Percentiles rank a stretch among this genome's conserved stretches.
These are phyloP conservation scores for Polydrusus tereticollis DNA, from an alignment of 2,888 invertebrate genomes.

Conservation along the genomic window DNA sequence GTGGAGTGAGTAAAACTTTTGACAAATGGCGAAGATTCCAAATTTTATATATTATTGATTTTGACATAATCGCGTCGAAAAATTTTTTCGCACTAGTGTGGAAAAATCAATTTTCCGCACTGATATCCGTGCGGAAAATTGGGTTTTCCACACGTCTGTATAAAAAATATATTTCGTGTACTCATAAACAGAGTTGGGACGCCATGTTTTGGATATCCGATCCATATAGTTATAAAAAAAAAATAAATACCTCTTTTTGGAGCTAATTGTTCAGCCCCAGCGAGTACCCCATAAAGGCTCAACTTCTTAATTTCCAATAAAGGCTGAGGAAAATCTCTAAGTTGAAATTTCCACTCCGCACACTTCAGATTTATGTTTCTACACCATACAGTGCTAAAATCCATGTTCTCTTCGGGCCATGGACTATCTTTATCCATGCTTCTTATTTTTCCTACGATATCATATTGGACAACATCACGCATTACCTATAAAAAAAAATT, in stretches of 20 bases:
- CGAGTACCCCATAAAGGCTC: constrained; percentile 89
- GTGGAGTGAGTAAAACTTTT: no score
- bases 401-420: constrained; percentile 87
- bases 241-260: constrained; percentile 67
- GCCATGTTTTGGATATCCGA: no score
- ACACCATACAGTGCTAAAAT: constrained; percentile 95
- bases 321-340: constrained; percentile 96
- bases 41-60: no score
- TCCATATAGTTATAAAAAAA: background rate
- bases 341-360: constrained; percentile 87
- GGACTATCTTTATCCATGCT: constrained; percentile 91
- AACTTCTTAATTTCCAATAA: constrained; percentile 87
- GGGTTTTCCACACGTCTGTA: no score
- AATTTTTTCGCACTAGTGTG: no score
- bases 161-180: no score
- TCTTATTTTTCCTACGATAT: constrained; percentile 54
- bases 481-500: constrained; percentile 63
- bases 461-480: constrained; percentile 75
- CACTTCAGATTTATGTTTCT: constrained; percentile 86
- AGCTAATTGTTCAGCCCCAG: constrained; percentile 90
- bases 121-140: no score
- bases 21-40: no score
- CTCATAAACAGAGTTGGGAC: no score
- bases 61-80: no score
- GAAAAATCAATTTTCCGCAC: no score